A percentile compares a stretch with the other conserved stretches of the same genome.
Conservation (phyloP, 2,888 invertebrate species). For the Eristalinus aeneus region DNA sequence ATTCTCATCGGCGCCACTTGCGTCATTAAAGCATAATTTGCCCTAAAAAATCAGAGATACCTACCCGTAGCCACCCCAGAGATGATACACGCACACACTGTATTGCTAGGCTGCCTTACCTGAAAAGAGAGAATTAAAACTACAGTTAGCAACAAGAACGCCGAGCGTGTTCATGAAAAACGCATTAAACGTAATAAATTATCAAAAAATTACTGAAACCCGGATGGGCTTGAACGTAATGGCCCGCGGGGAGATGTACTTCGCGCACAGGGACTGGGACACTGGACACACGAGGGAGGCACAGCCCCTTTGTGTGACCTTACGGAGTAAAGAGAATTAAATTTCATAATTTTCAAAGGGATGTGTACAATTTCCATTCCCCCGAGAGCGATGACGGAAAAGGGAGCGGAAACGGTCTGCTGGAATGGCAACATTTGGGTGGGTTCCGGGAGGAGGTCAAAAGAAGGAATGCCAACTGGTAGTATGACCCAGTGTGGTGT, state of each 20-base stretch:
- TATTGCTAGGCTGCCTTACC: constrained; percentile 36
- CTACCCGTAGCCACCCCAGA: constrained; percentile 10
- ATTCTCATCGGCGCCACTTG: constrained; percentile 45
- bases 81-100: neutral
- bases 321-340: constrained; percentile 34
- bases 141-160: constrained; percentile 26
- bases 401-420: neutral
- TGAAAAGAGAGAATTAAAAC: constrained; percentile 39
- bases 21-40: constrained; percentile 48
- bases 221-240: neutral
- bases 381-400: neutral
- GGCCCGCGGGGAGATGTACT: neutral
- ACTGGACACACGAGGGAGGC: neutral
- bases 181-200: constrained; percentile 59
- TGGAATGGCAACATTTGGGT: neutral
- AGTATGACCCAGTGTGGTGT: neutral
- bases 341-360: constrained; percentile 22
- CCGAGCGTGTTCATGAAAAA: constrained; percentile 50
- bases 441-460: constrained; percentile 4
- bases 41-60: neutral
- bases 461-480: neutral
- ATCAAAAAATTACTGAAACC: constrained; percentile 31
- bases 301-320: neutral
- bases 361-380: neutral
- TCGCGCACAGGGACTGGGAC: neutral